Evolutionary conservation across 2,888 invertebrate species (phyloP).

Genomic region (Dynastes hyllus): DNA sequence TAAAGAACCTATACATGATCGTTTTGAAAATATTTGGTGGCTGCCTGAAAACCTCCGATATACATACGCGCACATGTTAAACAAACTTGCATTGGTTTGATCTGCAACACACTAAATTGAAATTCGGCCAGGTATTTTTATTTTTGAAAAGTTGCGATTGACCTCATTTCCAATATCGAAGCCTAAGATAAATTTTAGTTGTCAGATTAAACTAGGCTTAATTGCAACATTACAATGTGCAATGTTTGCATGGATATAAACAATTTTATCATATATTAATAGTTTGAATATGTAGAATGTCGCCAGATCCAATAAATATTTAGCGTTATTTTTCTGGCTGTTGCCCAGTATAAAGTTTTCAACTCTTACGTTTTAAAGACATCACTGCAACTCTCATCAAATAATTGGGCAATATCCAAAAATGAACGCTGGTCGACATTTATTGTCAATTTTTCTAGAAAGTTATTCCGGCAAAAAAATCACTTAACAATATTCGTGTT

Average conservation of each 20-base stretch:
- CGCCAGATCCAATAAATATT: no score
- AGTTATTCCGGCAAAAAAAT: background rate
- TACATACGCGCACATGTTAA: background rate
- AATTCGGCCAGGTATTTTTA: no score
- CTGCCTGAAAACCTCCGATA: background rate
- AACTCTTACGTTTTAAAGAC: background rate
- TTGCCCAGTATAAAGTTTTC: background rate
- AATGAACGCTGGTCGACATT: constrained; percentile 1
- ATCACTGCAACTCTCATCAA: background rate
- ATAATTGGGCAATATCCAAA: background rate
- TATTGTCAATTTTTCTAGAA: background rate
- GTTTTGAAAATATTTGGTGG: background rate
- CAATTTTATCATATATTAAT: no score
- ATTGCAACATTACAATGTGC: no score
- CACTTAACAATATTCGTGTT: background rate
- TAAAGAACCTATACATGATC: background rate
- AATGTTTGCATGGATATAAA: no score
- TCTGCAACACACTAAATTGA: no score
- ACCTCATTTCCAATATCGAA: no score
- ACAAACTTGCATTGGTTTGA: background rate
- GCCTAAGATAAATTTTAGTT: no score
- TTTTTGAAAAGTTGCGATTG: no score
- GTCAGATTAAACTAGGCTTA: no score
- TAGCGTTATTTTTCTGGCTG: background rate
- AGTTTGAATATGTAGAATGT: no score